Evolutionary conservation across 2,113 vertebrate genomes (phyloP), one percentile per base, ranked within the genome.

Genomic region (Machaerirhynchus nigripectus): DNA sequence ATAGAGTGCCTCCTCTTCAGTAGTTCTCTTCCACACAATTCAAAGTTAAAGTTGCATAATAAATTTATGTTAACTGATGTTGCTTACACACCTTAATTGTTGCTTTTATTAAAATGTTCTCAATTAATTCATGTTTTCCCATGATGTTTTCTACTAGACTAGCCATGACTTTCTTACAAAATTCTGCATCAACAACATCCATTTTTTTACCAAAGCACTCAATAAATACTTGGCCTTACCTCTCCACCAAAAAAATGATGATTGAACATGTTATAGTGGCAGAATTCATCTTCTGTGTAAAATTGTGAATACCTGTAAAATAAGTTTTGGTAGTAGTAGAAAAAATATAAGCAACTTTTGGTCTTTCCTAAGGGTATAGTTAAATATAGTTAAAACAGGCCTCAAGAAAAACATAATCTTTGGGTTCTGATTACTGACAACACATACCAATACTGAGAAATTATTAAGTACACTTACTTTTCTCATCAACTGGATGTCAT

Each of bases 211-310:
- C 85, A 89, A 56, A 75, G 35, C 7, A 67, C 14, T 80, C 21
- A 57, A 56, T 13, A 81, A 92, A 89, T n/a, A 63, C 21, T 80
- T 59, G 47, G 35, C 42, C 97, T 97, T 98, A 99, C 99, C 99
- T 99, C 96, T 96, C 98, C 99, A 5, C 97, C 98, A 97, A 99
- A 99, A 97, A 99, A 99, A 97, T 99, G 97, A 97, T 99, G 98
- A 96, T 99, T 99, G 97, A 99, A 99, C 99, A 99, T 99, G 95
- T 99, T 99, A 96, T 99, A 99, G 95, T 98, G 99, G 93, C 99
- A 99, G 97, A 99, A 99, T 59, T 99, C 99, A 39, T 98, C 98
- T 89, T 98, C 98, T 53, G 96, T 89, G 89, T 99, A 99, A 98
- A 99, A 99, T 89, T 99, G 99, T 23, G 99, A 98, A 80, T 99